Evolutionary conservation across 1,140 invertebrate genomes (phyloP).

Genomic region (Aradophagus sp.): DNA sequence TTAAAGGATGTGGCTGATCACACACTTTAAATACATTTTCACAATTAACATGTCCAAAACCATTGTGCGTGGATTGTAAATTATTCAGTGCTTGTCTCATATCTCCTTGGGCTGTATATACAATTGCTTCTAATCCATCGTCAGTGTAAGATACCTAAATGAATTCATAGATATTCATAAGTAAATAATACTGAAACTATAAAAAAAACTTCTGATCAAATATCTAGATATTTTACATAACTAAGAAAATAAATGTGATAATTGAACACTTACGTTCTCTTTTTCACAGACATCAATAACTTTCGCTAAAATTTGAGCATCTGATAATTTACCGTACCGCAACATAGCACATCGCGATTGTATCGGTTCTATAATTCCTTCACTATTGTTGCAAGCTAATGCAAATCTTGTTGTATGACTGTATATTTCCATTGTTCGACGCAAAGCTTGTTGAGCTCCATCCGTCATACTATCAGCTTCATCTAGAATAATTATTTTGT

Average conservation of each 20-base stretch:
- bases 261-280: conserved; percentile 81
- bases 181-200: background rate
- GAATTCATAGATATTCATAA: background rate
- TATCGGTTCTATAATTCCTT: conserved; percentile 99
- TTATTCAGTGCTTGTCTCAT: conserved; percentile 99
- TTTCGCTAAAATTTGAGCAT: conserved; percentile 91
- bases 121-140: conserved; percentile 96
- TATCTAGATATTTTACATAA: no score
- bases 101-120: conserved; percentile 99
- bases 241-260: no score
- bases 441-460: conserved; percentile 96
- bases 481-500: conserved; percentile 99
- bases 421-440: conserved; percentile 99
- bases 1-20: conserved; percentile 97
- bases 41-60: conserved; percentile 92
- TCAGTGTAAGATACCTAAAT: conserved; percentile 85
- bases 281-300: conserved; percentile 83
- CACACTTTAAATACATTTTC: conserved; percentile 99
- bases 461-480: conserved; percentile 99
- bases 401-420: conserved; percentile 98
- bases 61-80: conserved; percentile 96
- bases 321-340: conserved; percentile 92
- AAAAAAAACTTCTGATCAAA: conserved; percentile 13
- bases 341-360: conserved; percentile 98
- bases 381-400: conserved; percentile 98